Evolutionary conservation across 2,888 invertebrate species (phyloP).

Genomic region (Cerastis leucographa): DNA sequence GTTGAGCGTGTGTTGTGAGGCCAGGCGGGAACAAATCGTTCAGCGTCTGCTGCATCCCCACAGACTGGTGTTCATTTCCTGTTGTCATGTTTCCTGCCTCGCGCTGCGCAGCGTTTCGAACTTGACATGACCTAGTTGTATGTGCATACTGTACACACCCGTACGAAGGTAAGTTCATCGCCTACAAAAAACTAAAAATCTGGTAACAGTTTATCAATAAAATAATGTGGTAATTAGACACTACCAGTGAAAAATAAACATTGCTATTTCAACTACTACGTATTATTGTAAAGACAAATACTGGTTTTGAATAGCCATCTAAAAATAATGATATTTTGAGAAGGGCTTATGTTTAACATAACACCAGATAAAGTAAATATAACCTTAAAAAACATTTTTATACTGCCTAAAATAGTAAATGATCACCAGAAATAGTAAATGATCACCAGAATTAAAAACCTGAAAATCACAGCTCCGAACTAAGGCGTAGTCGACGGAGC

Average conservation of each 20-base stretch:
- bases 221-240: background rate
- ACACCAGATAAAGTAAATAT: too few relatives aligned
- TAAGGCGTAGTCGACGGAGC: too few relatives aligned
- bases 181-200: background rate
- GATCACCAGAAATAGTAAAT: too few relatives aligned
- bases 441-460: too few relatives aligned
- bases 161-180: background rate
- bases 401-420: too few relatives aligned
- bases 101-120: conserved; percentile 8
- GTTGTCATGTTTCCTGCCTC: conserved; percentile 36
- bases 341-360: too few relatives aligned
- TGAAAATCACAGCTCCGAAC: too few relatives aligned
- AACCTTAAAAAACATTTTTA: too few relatives aligned
- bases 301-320: background rate
- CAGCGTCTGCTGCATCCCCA: background rate
- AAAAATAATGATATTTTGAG: background rate
- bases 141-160: background rate
- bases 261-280: background rate
- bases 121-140: background rate
- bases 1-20: background rate
- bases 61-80: conserved; percentile 49
- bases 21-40: background rate
- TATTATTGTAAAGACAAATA: conserved; percentile 1
- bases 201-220: background rate
- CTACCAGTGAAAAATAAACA: background rate